Base-by-base conservation (phyloP, 2,888 invertebrate genomes). In the Ophion costatus region DNA sequence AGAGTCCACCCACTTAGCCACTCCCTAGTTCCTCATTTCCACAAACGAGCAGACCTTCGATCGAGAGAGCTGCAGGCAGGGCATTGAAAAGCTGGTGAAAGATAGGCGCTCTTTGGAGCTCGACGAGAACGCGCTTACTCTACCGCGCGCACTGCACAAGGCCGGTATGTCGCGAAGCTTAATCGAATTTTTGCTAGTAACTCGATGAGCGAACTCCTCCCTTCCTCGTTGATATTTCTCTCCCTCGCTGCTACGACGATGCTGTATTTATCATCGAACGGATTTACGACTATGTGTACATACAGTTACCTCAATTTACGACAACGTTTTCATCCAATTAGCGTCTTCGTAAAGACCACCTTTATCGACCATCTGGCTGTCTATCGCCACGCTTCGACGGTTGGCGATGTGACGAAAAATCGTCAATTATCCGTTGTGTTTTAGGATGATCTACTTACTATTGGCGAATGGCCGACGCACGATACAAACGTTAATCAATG, bases 161-260 rank as follows among this genome's bases (percentile, higher is more conserved):
- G 42, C 42, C 11, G 66, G 51, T 59, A 59, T 42, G 88, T 88
- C 88, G 83, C 81, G 87, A 80, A 83, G 85, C 89, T 90, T 91
- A 89, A 89, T 91, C 88, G 86, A 90, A 91, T 90, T 90, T 88
- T 88, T 70, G 61, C 63, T 85, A 70, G 80, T 89, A 89, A 90
- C 88, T 90, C 88, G 88, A 90, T 89, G 88, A 88, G 83, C 82
- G 75, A 74, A 82, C 76, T 67, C 51, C 38, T 78, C 63, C 66
- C 51, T 78, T 73, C 22, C 59, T 66, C 61, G 20, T 45, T 38
- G 22, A 24, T 56, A 20, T 29, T 64, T 29, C 22, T 64, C 67
- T 74, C 64, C 57, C 20, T 20, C 22, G 22, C 33, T 66, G 73
- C 79, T 79, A 76, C 71, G 57, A 38, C 80, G 83, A 85, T 82